Evolutionary conservation across 1,140 invertebrate genomes (phyloP).

Genomic region (Anoplophora glabripennis): DNA sequence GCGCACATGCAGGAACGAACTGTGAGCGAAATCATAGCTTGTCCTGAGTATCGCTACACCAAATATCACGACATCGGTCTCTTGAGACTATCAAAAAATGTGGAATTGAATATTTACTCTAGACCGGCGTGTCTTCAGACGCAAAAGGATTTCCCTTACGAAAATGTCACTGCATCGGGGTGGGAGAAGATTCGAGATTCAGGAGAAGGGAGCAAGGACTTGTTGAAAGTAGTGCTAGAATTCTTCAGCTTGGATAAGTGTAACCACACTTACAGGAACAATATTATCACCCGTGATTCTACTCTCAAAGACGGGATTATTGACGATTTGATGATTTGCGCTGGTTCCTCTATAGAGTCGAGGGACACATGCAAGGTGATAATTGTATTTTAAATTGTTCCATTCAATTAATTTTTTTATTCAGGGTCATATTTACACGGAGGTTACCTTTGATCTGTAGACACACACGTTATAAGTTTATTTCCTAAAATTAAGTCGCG

Average conservation of each 20-base stretch:
- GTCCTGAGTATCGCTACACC: slow-evolving; percentile 55
- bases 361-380: slow-evolving; percentile 51
- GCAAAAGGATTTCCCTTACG: slow-evolving; percentile 9
- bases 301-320: slow-evolving; percentile 50
- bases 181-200: slow-evolving; percentile 44
- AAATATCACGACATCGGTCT: slow-evolving; percentile 65
- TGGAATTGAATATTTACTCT: slow-evolving; percentile 50
- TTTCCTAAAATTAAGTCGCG: too few species aligned
- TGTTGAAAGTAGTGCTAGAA: slow-evolving; percentile 54
- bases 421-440: too few species aligned
- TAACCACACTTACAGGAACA: slow-evolving; percentile 19
- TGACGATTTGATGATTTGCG: slow-evolving; percentile 60
- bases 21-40: slow-evolving; percentile 33
- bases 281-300: slow-evolving; percentile 38
- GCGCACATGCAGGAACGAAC: slow-evolving; percentile 17
- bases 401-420: too few species aligned
- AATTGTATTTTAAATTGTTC: too few species aligned
- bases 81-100: slow-evolving; percentile 51
- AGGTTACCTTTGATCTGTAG: too few species aligned
- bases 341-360: slow-evolving; percentile 52
- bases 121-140: slow-evolving; percentile 61
- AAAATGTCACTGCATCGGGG: slow-evolving; percentile 29
- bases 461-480: too few species aligned
- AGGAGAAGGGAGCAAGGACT: slow-evolving; percentile 46
- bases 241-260: slow-evolving; percentile 40